phyloP scores from a whole-genome alignment of 2,113 vertebrate species.

The Eurystomus gularis region DNA sequence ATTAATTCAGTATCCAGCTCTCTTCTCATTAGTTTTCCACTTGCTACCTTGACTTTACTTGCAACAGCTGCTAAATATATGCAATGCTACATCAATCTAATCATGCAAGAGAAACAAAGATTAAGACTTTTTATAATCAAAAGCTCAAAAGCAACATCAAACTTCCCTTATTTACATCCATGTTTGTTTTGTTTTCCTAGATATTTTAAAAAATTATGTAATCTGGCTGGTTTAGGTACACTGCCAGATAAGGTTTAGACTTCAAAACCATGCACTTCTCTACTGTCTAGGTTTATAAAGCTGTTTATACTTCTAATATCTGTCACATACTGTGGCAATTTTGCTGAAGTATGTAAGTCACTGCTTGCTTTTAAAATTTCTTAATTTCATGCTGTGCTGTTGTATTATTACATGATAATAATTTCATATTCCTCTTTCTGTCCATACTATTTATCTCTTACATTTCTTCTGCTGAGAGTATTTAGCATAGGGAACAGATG shows the following conservation, averaged over 20 bases:
- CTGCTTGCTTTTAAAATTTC: not conserved
- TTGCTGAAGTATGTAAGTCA: not conserved
- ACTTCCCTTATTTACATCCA: not conserved
- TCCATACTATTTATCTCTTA: not conserved
- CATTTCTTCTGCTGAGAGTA: not conserved
- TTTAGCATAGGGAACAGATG: not conserved
- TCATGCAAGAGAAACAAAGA: not conserved
- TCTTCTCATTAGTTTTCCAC: not conserved
- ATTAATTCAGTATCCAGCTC: not conserved
- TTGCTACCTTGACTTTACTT: not conserved
- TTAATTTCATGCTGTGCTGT: not conserved
- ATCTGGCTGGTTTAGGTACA: not conserved
- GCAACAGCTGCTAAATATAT: not conserved
- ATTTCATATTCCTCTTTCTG: not conserved
- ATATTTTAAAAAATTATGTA: not conserved
- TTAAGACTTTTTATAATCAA: not conserved
- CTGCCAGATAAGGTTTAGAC: not conserved
- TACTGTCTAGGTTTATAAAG: not conserved
- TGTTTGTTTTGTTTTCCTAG: not conserved
- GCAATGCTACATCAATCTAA: not conserved
- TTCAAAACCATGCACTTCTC: not conserved
- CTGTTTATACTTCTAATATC: not conserved
- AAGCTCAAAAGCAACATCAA: not conserved
- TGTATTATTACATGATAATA: not conserved
- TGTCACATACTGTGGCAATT: not conserved